Percentiles rank a stretch among this genome's conserved stretches.
Evolutionary conservation across 2,113 vertebrate species (phyloP).

Genomic region (Pavo muticus): DNA sequence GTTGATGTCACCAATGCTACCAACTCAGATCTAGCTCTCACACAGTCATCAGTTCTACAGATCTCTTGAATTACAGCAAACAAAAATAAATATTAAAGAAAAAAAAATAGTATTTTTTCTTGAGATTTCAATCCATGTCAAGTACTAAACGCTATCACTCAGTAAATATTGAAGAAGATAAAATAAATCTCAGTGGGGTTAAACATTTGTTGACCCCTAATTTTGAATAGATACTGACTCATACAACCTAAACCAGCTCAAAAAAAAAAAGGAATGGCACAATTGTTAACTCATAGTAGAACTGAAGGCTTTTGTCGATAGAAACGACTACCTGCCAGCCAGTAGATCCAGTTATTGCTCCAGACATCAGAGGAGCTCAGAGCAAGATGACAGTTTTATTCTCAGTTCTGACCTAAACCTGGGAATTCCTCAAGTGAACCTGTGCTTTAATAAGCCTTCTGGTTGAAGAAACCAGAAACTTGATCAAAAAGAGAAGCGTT

Average conservation of each 20-base stretch:
- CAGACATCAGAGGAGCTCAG: not conserved
- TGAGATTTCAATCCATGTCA: not conserved
- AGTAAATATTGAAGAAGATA: not conserved
- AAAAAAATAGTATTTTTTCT: not conserved
- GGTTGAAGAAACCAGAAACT: not conserved
- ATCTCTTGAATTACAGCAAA: not conserved
- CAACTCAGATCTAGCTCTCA: not conserved
- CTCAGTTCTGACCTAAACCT: not conserved
- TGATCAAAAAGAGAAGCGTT: not conserved
- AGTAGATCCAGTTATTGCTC: not conserved
- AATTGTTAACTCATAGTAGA: not conserved
- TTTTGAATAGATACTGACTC: not conserved
- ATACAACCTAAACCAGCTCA: not conserved
- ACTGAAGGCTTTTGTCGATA: not conserved
- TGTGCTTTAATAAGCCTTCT: not conserved
- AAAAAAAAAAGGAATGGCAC: not conserved
- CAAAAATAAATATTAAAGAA: not conserved
- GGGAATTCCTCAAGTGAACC: not conserved
- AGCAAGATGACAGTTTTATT: not conserved
- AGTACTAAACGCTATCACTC: not conserved
- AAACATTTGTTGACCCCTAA: not conserved
- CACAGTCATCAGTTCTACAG: not conserved
- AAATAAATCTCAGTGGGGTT: not conserved
- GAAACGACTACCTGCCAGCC: not conserved
- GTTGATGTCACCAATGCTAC: not conserved